A percentile compares a stretch with the other conserved stretches of the same genome.
Conservation (phyloP, 2,888 invertebrate species). For the Drosophila mimica region DNA sequence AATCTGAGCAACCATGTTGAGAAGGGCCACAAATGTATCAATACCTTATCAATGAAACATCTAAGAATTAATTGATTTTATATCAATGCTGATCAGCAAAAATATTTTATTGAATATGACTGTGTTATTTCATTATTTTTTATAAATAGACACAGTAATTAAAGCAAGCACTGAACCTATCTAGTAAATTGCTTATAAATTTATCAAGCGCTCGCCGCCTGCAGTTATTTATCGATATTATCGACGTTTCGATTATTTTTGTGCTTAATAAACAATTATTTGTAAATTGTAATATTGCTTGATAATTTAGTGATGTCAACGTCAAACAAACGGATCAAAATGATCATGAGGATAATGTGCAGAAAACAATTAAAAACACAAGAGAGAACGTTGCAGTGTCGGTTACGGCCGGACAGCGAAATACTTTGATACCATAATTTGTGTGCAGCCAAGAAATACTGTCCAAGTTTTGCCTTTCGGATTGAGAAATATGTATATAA, state of each 20-base stretch:
- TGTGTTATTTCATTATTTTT: background rate
- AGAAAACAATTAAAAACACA: slow-evolving; percentile 90
- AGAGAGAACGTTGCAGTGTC: too few relatives aligned
- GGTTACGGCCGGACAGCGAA: too few relatives aligned
- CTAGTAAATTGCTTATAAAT: background rate
- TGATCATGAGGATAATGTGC: slow-evolving; percentile 91
- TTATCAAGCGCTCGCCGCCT: slow-evolving; percentile 4
- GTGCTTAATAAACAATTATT: background rate
- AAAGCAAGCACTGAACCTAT: background rate
- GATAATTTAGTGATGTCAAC: slow-evolving; percentile 23
- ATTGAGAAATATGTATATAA: too few relatives aligned
- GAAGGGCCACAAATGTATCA: background rate
- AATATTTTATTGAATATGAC: background rate
- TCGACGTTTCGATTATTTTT: slow-evolving; percentile 20
- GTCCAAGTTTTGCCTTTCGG: too few relatives aligned
- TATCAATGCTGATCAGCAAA: background rate
- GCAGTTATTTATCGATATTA: slow-evolving; percentile 22
- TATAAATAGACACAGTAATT: background rate
- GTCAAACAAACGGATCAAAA: slow-evolving; percentile 38
- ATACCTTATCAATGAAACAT: background rate
- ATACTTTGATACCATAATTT: too few relatives aligned
- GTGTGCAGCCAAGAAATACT: too few relatives aligned
- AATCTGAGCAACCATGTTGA: background rate
- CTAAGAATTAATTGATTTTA: background rate
- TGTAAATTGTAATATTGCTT: background rate